A percentile compares a stretch with the other conserved stretches of the same genome.
Conservation (phyloP, 1,140 invertebrate species). For the Agrilus planipennis region DNA sequence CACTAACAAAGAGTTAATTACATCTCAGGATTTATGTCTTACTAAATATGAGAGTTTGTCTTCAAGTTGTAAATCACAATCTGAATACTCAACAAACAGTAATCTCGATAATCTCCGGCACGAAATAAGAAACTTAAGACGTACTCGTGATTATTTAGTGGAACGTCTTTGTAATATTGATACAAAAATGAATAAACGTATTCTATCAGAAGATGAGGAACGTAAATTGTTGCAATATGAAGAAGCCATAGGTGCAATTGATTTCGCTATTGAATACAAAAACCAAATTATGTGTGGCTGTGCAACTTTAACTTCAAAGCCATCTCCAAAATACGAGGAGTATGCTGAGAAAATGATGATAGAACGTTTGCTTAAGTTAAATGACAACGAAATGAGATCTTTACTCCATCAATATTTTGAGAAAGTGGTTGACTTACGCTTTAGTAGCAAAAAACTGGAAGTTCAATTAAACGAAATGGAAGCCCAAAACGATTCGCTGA, state of each 20-base stretch:
- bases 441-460: slow-evolving; percentile 55
- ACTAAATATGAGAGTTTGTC: no score
- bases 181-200: slow-evolving; percentile 65
- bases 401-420: slow-evolving; percentile 79
- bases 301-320: slow-evolving; percentile 51
- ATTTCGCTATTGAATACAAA: slow-evolving; percentile 87
- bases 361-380: slow-evolving; percentile 63
- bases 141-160: slow-evolving; percentile 62
- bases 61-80: no score
- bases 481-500: slow-evolving; percentile 37
- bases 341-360: slow-evolving; percentile 59
- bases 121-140: slow-evolving; percentile 67
- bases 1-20: no score
- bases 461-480: slow-evolving; percentile 52
- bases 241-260: slow-evolving; percentile 85
- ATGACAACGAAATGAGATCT: slow-evolving; percentile 64
- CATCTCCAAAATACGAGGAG: slow-evolving; percentile 42
- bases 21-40: no score
- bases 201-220: slow-evolving; percentile 55
- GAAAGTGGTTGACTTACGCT: slow-evolving; percentile 67
- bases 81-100: no score
- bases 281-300: slow-evolving; percentile 78
- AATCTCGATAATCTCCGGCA: slow-evolving; percentile 51
- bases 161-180: slow-evolving; percentile 65
- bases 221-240: slow-evolving; percentile 74